Conservation (phyloP, 2,113 vertebrate species). For the Oophaga pumilio region DNA sequence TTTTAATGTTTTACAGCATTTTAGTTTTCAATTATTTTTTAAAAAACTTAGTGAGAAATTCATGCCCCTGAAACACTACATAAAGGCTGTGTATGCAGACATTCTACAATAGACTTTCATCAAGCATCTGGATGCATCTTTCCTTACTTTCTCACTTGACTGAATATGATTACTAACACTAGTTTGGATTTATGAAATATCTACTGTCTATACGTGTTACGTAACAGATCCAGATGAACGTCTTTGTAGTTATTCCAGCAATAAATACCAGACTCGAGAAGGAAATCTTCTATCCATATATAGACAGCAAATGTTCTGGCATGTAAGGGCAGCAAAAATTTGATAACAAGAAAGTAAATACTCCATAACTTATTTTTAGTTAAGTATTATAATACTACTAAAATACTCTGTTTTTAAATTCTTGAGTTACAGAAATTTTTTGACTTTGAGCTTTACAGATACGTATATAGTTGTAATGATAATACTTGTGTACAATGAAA, state of each 20-base stretch:
- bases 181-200: background rate
- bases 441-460: background rate
- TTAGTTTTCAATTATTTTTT: too few species aligned
- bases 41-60: too few species aligned
- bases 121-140: too few species aligned
- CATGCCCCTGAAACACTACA: too few species aligned
- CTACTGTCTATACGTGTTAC: background rate
- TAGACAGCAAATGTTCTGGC: background rate
- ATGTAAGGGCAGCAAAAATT: background rate
- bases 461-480: background rate
- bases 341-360: background rate
- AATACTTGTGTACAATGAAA: too few species aligned
- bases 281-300: background rate
- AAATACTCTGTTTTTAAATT: background rate
- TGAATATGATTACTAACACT: background rate
- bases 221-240: background rate
- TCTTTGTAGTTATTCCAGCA: constrained; percentile 20
- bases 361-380: background rate
- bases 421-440: background rate
- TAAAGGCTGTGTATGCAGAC: too few species aligned
- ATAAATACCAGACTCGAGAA: background rate
- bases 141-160: too few species aligned
- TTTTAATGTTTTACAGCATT: too few species aligned
- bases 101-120: too few species aligned
- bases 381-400: background rate